Evolutionary conservation across 2,888 invertebrate genomes (phyloP).

Genomic region (Macrophya alboannulata): DNA sequence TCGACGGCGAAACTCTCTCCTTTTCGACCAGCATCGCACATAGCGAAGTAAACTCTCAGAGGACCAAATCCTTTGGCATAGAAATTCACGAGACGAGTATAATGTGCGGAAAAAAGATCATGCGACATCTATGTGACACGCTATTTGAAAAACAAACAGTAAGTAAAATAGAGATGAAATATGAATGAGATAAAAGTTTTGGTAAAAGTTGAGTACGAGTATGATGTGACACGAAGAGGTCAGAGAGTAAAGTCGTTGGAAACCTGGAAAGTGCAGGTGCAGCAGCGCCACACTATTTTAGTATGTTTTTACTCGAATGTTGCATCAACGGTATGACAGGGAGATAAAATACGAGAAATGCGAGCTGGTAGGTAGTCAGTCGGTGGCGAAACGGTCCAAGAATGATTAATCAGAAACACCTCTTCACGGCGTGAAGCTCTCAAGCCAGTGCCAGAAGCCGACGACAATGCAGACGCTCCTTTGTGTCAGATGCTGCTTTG

Average conservation of each 20-base stretch:
- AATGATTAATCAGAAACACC: constrained; percentile 76
- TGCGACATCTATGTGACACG: neutral
- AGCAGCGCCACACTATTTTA: neutral
- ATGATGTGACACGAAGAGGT: neutral
- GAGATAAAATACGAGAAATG: constrained; percentile 21
- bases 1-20: constrained; percentile 22
- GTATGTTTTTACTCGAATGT: constrained; percentile 1
- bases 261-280: neutral
- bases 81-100: neutral
- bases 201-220: neutral
- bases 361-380: constrained; percentile 11
- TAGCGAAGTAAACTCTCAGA: constrained; percentile 2
- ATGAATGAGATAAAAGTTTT: neutral
- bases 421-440: constrained; percentile 66
- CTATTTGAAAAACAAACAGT: neutral
- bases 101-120: neutral
- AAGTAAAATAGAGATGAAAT: neutral
- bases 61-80: constrained; percentile 1
- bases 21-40: neutral
- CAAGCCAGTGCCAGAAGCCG: constrained; percentile 65
- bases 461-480: constrained; percentile 72
- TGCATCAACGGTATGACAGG: neutral
- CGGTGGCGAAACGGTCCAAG: constrained; percentile 62
- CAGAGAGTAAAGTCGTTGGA: neutral
- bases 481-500: constrained; percentile 74